These are phyloP conservation scores for Benthochromis sp. DNA, from an alignment of 2,113 vertebrate genomes.

Conservation along the genomic window DNA sequence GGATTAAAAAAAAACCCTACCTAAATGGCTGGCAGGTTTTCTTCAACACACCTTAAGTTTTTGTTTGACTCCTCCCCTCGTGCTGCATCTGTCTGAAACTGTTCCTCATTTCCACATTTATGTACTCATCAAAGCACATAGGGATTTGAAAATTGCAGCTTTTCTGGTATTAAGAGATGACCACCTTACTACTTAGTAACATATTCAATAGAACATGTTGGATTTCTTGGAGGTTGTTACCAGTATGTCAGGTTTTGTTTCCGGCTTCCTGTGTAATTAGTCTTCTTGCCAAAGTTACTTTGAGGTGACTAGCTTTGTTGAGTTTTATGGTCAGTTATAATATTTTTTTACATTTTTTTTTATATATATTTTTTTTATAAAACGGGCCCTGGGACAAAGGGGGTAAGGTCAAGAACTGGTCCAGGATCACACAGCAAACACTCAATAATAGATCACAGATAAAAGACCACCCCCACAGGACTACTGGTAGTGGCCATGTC, in stretches of 20 bases:
- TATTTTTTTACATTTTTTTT: background rate
- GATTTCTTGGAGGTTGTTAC: background rate
- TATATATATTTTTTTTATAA: background rate
- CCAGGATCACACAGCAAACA: background rate
- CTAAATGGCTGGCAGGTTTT: background rate
- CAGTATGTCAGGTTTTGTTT: background rate
- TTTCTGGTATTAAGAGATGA: background rate
- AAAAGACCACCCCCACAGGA: background rate
- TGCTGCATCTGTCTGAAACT: background rate
- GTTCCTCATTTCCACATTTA: background rate
- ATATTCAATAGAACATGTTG: background rate
- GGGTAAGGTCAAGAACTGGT: background rate
- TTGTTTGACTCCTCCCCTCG: background rate
- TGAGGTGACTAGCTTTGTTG: background rate
- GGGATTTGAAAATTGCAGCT: background rate
- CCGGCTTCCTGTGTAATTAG: background rate
- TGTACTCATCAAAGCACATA: background rate
- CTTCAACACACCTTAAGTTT: background rate
- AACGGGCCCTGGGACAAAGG: background rate
- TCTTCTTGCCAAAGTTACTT: background rate
- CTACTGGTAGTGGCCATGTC: background rate
- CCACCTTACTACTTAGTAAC: background rate
- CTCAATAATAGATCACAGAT: background rate
- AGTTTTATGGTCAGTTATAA: background rate
- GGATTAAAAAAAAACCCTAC: background rate